A percentile compares a stretch with the other conserved stretches of the same genome.
These are phyloP conservation scores for Campopleginae sp. DNA, from an alignment of 2,888 invertebrate genomes.

Conservation along the genomic window DNA sequence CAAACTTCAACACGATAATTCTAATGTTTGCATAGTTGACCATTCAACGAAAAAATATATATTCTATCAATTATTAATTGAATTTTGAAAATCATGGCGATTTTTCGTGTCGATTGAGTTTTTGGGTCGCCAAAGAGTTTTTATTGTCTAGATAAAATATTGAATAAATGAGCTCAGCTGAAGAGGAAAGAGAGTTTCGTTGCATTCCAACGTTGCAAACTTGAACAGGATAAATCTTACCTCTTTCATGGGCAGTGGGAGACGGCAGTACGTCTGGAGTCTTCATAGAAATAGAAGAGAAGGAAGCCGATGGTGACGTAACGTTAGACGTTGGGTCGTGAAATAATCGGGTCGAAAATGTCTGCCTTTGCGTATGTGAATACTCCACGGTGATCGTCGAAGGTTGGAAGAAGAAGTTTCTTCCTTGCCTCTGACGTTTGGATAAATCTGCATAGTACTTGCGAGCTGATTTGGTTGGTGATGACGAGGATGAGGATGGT, in stretches of 20 bases:
- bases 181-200: too few relatives aligned
- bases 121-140: too few relatives aligned
- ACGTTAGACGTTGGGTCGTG: slow-evolving; percentile 24
- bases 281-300: slow-evolving; percentile 56
- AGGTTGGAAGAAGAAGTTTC: slow-evolving; percentile 82
- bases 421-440: slow-evolving; percentile 78
- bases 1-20: too few relatives aligned
- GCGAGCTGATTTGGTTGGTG: slow-evolving; percentile 55
- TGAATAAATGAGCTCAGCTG: too few relatives aligned
- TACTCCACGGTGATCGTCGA: slow-evolving; percentile 82
- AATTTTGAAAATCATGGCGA: too few relatives aligned
- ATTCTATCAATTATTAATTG: too few relatives aligned
- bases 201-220: too few relatives aligned
- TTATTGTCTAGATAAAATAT: too few relatives aligned
- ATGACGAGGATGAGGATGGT: slow-evolving; percentile 37
- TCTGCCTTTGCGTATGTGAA: slow-evolving; percentile 83
- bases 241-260: slow-evolving; percentile 62
- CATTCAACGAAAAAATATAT: too few relatives aligned
- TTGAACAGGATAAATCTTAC: too few relatives aligned
- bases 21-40: too few relatives aligned
- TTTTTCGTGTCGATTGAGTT: too few relatives aligned
- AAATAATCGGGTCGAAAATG: slow-evolving; percentile 67
- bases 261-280: slow-evolving; percentile 41
- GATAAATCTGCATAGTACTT: slow-evolving; percentile 73
- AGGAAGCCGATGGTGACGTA: slow-evolving; percentile 47